These are phyloP conservation scores for Dendrophyllia cribrosa DNA, from an alignment of 64 coral and sea anemone species.

Conservation along the genomic window DNA sequence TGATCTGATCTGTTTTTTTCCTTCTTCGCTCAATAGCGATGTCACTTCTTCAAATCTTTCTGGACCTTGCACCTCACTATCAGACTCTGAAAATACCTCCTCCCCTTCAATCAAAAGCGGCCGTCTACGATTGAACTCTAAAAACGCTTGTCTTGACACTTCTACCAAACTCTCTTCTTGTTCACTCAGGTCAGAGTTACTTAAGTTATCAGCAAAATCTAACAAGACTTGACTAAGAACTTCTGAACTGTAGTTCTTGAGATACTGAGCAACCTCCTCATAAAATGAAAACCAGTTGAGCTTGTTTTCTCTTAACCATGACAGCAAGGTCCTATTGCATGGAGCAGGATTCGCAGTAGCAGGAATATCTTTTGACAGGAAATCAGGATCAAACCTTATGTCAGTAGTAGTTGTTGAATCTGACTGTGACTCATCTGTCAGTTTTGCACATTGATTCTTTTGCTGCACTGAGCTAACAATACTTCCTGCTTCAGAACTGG, in stretches of 20 bases:
- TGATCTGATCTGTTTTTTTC: slow-evolving; percentile 19
- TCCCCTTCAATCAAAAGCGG: slow-evolving; percentile 33
- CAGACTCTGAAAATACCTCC: slow-evolving; percentile 46
- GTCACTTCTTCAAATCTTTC: not conserved
- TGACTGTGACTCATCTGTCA: slow-evolving; percentile 38
- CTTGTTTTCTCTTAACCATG: slow-evolving; percentile 51
- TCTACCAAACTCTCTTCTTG: slow-evolving; percentile 49
- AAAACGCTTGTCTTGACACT: slow-evolving; percentile 45
- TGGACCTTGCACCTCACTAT: slow-evolving; percentile 13
- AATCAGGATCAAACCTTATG: slow-evolving; percentile 20
- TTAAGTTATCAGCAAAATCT: slow-evolving; percentile 51
- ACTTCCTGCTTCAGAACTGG: slow-evolving; percentile 15
- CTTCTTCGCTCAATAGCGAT: slow-evolving; percentile 24
- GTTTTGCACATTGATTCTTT: not conserved
- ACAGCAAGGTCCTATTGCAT: slow-evolving; percentile 18
- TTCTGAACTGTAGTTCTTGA: slow-evolving; percentile 38
- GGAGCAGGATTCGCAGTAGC: not conserved
- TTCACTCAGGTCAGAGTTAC: slow-evolving; percentile 30
- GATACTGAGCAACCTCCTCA: slow-evolving; percentile 22
- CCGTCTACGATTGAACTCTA: slow-evolving; percentile 4
- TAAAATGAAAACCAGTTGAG: slow-evolving; percentile 79
- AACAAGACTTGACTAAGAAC: slow-evolving; percentile 61
- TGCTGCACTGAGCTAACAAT: slow-evolving; percentile 37
- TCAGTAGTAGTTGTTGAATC: slow-evolving; percentile 36
- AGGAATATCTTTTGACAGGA: not conserved